Conservation (phyloP, 2,888 invertebrate genomes). For the Strigamia crassipes region DNA sequence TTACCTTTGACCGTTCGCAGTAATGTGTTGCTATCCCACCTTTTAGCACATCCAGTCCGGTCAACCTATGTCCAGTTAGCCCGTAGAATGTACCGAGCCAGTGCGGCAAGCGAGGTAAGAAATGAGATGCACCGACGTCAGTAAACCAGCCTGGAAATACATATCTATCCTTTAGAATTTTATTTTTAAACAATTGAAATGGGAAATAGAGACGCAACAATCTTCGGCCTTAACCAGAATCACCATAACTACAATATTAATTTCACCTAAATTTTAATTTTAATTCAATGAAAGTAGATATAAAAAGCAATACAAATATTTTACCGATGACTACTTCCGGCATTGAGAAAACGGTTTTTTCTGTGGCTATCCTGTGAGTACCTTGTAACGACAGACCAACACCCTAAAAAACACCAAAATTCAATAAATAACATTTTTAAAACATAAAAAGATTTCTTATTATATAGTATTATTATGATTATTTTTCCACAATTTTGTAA, state of each 20-base stretch:
- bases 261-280: too few species aligned
- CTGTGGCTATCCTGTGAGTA: constrained; percentile 88
- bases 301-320: too few species aligned
- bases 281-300: too few species aligned
- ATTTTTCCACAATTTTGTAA: too few species aligned
- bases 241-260: too few species aligned
- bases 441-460: not conserved
- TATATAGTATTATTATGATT: too few species aligned
- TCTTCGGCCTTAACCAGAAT: too few species aligned
- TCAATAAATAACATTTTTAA: not conserved
- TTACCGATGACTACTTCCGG: constrained; percentile 94
- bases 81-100: constrained; percentile 88
- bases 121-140: constrained; percentile 93
- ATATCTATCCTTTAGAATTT: too few species aligned
- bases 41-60: constrained; percentile 78
- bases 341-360: constrained; percentile 94
- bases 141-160: constrained; percentile 83
- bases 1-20: constrained; percentile 67
- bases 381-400: constrained; percentile 95
- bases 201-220: too few species aligned
- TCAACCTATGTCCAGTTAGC: constrained; percentile 78
- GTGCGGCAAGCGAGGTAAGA: constrained; percentile 81
- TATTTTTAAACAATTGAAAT: too few species aligned
- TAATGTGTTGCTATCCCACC: constrained; percentile 94
- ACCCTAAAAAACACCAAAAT: constrained; percentile 63